Evolutionary conservation across 2,888 invertebrate species (phyloP).

Genomic region (Macroteleia sp.): DNA sequence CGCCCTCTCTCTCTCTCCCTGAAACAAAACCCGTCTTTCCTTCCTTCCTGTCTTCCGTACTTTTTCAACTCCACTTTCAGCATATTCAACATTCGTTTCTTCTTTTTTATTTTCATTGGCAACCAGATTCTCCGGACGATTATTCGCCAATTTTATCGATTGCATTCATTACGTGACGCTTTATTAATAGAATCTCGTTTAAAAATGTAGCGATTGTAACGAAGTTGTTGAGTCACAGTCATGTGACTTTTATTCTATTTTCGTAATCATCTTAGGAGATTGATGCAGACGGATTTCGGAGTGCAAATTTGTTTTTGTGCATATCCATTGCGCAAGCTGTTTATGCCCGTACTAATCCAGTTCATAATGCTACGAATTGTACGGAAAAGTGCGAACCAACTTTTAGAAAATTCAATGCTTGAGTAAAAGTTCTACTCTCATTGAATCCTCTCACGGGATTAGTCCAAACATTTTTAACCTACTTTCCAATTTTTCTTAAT

Average conservation of each 20-base stretch:
- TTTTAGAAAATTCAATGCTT: no score
- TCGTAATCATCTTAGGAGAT: constrained; percentile 20
- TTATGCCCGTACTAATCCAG: no score
- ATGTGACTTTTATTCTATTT: constrained; percentile 48
- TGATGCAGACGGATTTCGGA: neutral
- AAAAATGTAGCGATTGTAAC: constrained; percentile 49
- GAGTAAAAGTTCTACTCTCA: no score
- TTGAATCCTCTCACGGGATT: no score
- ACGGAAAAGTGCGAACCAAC: no score
- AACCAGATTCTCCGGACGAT: constrained; percentile 11
- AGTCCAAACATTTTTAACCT: no score
- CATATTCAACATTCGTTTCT: no score
- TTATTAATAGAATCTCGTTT: constrained; percentile 48
- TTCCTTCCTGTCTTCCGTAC: constrained; percentile 24
- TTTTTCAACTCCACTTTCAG: constrained; percentile 17
- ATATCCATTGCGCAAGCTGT: neutral
- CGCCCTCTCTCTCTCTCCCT: no score
- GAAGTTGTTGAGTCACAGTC: constrained; percentile 43
- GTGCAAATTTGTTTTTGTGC: neutral
- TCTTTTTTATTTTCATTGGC: no score
- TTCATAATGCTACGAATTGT: no score
- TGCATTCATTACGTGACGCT: constrained; percentile 48
- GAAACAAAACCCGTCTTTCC: constrained; percentile 19
- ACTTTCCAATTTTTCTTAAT: no score
- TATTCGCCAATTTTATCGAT: constrained; percentile 47